Conservation (phyloP, 1,140 invertebrate genomes). For the Drosophila albomicans region DNA sequence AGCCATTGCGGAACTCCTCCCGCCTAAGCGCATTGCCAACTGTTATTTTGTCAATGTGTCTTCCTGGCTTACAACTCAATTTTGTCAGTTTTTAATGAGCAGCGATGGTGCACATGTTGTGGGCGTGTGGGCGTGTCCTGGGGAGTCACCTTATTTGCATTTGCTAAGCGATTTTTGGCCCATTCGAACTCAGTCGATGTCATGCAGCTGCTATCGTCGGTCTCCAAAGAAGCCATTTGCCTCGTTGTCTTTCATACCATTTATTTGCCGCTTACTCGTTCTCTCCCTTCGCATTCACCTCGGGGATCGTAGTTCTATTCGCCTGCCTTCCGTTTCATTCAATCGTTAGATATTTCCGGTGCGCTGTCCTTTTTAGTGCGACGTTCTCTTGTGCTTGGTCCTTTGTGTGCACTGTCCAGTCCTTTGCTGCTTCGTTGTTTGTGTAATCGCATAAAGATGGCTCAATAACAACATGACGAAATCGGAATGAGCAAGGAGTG, state of each 20-base stretch:
- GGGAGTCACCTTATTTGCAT: slow-evolving; percentile 63
- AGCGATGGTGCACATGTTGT: slow-evolving; percentile 53
- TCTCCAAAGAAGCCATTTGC: slow-evolving; percentile 71
- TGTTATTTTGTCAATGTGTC: slow-evolving; percentile 58
- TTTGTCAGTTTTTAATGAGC: slow-evolving; percentile 80
- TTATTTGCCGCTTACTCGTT: slow-evolving; percentile 65
- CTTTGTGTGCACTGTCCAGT: slow-evolving; percentile 66
- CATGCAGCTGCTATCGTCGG: slow-evolving; percentile 46
- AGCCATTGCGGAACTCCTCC: slow-evolving; percentile 51
- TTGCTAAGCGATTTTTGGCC: slow-evolving; percentile 69
- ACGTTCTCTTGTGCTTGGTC: slow-evolving; percentile 43
- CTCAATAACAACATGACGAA: slow-evolving; percentile 72
- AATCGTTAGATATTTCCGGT: slow-evolving; percentile 82
- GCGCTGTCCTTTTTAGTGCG: slow-evolving; percentile 75
- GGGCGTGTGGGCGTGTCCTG: slow-evolving; percentile 30
- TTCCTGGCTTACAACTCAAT: slow-evolving; percentile 72
- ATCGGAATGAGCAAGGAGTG: slow-evolving; percentile 33
- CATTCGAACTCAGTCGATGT: slow-evolving; percentile 16
- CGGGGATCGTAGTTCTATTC: slow-evolving; percentile 13
- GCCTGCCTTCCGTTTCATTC: slow-evolving; percentile 68
- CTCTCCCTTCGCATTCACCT: neutral
- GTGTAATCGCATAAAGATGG: slow-evolving; percentile 80
- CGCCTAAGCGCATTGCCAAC: slow-evolving; percentile 55
- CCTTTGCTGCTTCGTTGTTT: slow-evolving; percentile 55
- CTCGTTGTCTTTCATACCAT: slow-evolving; percentile 75